These are phyloP conservation scores for Cecidostiba fungosa DNA, from an alignment of 2,888 invertebrate genomes.

Conservation along the genomic window DNA sequence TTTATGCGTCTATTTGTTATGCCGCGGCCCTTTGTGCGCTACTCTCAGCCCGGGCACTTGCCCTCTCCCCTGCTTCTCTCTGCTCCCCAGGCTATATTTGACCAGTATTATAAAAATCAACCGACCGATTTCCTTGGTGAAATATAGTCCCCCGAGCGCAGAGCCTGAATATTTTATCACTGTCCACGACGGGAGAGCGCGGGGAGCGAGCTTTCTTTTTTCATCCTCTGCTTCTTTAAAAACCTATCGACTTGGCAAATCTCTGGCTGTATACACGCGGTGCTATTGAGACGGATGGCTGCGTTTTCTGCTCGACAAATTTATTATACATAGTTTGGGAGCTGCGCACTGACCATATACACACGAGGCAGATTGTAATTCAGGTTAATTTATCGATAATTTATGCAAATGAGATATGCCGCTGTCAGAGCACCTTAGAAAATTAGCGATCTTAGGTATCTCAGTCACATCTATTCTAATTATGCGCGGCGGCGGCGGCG, in stretches of 20 bases:
- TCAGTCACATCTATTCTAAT: slow-evolving; percentile 56
- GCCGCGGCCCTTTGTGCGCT: slow-evolving; percentile 78
- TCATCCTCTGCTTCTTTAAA: slow-evolving; percentile 27
- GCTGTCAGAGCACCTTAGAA: slow-evolving; percentile 31
- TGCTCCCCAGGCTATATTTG: slow-evolving; percentile 79
- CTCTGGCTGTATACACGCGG: background rate
- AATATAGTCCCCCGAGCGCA: slow-evolving; percentile 78
- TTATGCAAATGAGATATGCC: slow-evolving; percentile 15
- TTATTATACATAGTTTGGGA: background rate
- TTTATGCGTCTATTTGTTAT: slow-evolving; percentile 80
- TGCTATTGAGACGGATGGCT: background rate
- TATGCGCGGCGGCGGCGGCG: background rate
- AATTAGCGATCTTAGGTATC: slow-evolving; percentile 52
- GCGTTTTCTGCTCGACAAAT: background rate
- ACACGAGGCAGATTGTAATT: background rate
- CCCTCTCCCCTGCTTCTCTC: slow-evolving; percentile 60
- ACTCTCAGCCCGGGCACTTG: slow-evolving; percentile 60
- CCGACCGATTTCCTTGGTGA: slow-evolving; percentile 80
- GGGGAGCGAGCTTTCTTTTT: slow-evolving; percentile 15
- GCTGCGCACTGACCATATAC: background rate
- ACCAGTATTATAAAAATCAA: slow-evolving; percentile 81
- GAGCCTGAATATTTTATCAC: slow-evolving; percentile 80
- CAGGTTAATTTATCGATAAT: background rate
- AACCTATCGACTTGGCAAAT: slow-evolving; percentile 26
- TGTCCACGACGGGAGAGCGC: slow-evolving; percentile 70